These are phyloP conservation scores for Tamandua tetradactyla DNA, from an alignment of 2,797 vertebrate genomes.

Conservation along the genomic window DNA sequence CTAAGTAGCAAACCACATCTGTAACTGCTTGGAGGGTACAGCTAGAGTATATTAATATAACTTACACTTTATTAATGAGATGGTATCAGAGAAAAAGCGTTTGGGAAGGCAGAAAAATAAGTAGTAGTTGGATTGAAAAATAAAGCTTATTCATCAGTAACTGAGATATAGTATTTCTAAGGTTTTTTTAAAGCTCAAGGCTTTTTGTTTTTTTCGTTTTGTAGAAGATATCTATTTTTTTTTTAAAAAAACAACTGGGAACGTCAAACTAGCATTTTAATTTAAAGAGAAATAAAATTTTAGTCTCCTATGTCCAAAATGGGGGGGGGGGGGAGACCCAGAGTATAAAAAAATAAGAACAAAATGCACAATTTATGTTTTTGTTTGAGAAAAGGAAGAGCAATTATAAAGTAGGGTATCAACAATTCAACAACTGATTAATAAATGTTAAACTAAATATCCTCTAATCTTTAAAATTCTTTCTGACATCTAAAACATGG, in stretches of 20 bases:
- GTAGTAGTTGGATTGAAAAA: background rate
- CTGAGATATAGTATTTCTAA: background rate
- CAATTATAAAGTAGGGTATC: background rate
- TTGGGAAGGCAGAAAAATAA: background rate
- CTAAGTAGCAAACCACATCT: background rate
- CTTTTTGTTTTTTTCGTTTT: background rate
- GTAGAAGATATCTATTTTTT: background rate
- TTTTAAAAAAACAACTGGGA: background rate
- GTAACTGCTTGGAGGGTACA: background rate
- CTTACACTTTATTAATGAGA: background rate
- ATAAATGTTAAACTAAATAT: background rate
- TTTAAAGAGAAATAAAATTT: background rate
- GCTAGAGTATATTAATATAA: background rate
- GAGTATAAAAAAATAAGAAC: background rate
- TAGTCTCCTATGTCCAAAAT: background rate
- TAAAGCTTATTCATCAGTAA: background rate
- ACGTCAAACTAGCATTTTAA: background rate
- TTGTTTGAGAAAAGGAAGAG: background rate
- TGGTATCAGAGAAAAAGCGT: background rate
- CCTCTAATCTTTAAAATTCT: slow-evolving; percentile 18
- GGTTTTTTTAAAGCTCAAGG: background rate
- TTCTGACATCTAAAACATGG: background rate
- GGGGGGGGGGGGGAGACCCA: too few species aligned
- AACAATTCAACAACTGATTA: background rate
- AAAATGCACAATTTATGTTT: background rate